Evolutionary conservation across 2,888 invertebrate species (phyloP).

Genomic region (Entomobrya multifasciata): DNA sequence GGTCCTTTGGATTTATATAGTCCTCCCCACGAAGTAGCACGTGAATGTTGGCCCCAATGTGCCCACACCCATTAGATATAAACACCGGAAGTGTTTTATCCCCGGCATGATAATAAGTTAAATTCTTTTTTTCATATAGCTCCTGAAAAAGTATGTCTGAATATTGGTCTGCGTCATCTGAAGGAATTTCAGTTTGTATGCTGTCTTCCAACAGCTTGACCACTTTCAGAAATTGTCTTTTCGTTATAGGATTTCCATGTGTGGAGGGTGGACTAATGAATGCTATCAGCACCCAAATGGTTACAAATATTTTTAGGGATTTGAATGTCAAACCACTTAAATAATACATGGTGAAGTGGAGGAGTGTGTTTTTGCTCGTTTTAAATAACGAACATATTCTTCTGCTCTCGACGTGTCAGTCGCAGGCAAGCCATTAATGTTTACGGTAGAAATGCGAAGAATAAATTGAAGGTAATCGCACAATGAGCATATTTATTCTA

Average conservation of each 20-base stretch:
- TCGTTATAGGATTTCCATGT: slow-evolving; percentile 39
- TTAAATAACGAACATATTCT: not conserved
- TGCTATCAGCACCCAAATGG: not conserved
- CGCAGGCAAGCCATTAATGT: too few species aligned
- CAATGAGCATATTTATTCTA: not conserved
- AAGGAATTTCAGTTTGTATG: not conserved
- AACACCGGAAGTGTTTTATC: slow-evolving; percentile 47
- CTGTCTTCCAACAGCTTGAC: slow-evolving; percentile 26
- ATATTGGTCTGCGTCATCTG: slow-evolving; percentile 5
- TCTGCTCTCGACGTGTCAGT: not conserved
- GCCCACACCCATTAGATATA: slow-evolving; percentile 43
- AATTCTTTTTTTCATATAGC: slow-evolving; percentile 31
- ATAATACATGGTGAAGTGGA: not conserved
- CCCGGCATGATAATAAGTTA: slow-evolving; percentile 52
- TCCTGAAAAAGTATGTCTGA: slow-evolving; percentile 43
- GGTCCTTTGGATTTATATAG: slow-evolving; percentile 35
- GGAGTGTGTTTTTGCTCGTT: too few species aligned
- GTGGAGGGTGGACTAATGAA: not conserved
- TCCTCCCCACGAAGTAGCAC: slow-evolving; percentile 57
- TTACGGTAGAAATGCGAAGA: too few species aligned
- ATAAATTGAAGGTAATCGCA: too few species aligned
- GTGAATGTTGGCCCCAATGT: not conserved
- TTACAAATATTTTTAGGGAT: not conserved
- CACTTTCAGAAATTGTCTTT: slow-evolving; percentile 19
- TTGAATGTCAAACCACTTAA: not conserved